phyloP scores from a whole-genome alignment of 2,888 invertebrate species.

The Zele albiditarsus region DNA sequence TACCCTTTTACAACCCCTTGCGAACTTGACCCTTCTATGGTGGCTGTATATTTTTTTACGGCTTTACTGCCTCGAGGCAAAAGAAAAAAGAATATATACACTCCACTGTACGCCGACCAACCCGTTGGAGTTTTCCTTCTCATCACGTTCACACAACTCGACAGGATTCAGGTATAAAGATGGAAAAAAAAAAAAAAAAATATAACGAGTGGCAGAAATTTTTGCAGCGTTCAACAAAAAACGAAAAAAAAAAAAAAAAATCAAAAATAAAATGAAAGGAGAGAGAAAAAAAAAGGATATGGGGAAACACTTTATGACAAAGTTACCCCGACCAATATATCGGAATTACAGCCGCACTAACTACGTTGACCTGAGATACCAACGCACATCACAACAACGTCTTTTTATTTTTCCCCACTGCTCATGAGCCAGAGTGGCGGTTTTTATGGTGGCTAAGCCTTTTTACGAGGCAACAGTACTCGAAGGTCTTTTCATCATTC shows the following conservation, averaged over 20 bases:
- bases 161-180: conserved; percentile 47
- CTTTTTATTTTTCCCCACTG: conserved; percentile 41
- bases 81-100: conserved; percentile 39
- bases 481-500: conserved; percentile 41
- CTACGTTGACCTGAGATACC: conserved; percentile 25
- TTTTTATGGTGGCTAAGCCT: conserved; percentile 65
- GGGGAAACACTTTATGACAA: neutral
- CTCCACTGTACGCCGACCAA: conserved; percentile 46
- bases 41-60: conserved; percentile 63
- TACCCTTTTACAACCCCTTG: conserved; percentile 69
- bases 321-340: neutral
- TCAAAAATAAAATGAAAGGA: neutral
- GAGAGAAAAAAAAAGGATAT: neutral
- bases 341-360: conserved; percentile 2
- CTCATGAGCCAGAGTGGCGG: conserved; percentile 63
- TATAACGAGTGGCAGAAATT: conserved; percentile 57
- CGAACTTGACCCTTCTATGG: conserved; percentile 66
- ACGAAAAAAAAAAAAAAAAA: conserved; percentile 33
- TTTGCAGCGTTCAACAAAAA: conserved; percentile 61
- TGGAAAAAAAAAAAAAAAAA: conserved; percentile 48
- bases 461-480: conserved; percentile 51
- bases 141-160: conserved; percentile 19
- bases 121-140: conserved; percentile 55
- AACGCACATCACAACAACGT: conserved; percentile 22
- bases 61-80: conserved; percentile 57